Percentiles rank a stretch among this genome's conserved stretches.
Conservation (phyloP, 2,113 vertebrate genomes). For the Solea solea region DNA sequence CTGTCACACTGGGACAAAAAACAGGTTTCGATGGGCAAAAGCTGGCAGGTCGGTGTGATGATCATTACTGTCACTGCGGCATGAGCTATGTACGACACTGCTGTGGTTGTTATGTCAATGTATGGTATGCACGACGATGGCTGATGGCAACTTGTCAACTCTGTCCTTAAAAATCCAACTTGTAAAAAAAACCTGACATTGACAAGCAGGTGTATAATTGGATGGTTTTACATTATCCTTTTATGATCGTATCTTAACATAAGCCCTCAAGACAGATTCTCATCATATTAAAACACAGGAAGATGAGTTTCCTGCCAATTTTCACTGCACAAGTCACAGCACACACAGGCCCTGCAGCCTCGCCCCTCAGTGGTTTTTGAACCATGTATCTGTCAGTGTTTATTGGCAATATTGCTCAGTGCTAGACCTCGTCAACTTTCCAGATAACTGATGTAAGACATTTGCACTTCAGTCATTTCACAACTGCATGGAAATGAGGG, state of each 20-base stretch:
- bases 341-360: constrained; percentile 8
- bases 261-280: constrained; percentile 31
- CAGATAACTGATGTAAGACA: not conserved
- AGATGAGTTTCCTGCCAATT: constrained; percentile 30
- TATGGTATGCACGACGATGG: not conserved
- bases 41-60: not conserved
- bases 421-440: not conserved
- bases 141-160: constrained; percentile 2
- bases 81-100: not conserved
- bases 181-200: not conserved
- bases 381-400: not conserved
- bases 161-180: constrained; percentile 1
- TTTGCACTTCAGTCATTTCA: not conserved
- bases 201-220: constrained; percentile 31
- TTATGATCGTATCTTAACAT: constrained; percentile 29
- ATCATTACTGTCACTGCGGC: not conserved
- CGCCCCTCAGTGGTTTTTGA: not conserved
- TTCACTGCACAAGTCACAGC: constrained; percentile 18
- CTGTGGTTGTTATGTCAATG: not conserved
- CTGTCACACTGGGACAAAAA: constrained; percentile 10
- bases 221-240: constrained; percentile 25
- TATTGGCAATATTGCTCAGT: not conserved
- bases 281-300: constrained; percentile 25
- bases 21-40: constrained; percentile 4
- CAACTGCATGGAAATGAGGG: not conserved